These are phyloP conservation scores for Xylota sylvarum DNA, from an alignment of 2,888 invertebrate genomes.

Conservation along the genomic window DNA sequence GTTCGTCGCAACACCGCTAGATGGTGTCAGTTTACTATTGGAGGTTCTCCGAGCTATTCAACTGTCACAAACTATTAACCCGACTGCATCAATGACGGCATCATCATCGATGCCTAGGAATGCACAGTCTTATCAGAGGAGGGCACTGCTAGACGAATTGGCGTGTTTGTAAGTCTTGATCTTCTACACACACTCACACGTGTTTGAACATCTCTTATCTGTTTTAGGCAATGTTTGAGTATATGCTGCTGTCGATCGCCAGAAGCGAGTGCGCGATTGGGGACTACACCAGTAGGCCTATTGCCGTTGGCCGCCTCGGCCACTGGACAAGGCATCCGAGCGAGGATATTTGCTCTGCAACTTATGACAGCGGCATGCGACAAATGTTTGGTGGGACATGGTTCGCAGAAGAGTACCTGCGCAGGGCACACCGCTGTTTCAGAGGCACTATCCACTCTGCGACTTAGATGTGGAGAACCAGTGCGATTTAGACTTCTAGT, in stretches of 20 bases:
- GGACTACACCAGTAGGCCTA: slow-evolving; percentile 92
- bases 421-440: slow-evolving; percentile 94
- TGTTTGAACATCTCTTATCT: not conserved
- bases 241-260: slow-evolving; percentile 92
- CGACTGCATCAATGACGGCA: slow-evolving; percentile 80
- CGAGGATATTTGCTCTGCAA: slow-evolving; percentile 94
- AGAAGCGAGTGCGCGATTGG: slow-evolving; percentile 91
- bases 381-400: slow-evolving; percentile 83
- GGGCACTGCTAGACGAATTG: slow-evolving; percentile 93
- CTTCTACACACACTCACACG: not conserved
- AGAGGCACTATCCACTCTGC: slow-evolving; percentile 94
- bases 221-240: slow-evolving; percentile 90
- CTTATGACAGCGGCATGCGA: slow-evolving; percentile 94
- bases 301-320: slow-evolving; percentile 94
- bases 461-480: slow-evolving; percentile 95
- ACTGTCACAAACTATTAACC: slow-evolving; percentile 89
- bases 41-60: slow-evolving; percentile 95
- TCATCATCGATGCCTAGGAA: slow-evolving; percentile 85
- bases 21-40: slow-evolving; percentile 93
- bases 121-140: slow-evolving; percentile 89
- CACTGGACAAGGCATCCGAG: slow-evolving; percentile 94
- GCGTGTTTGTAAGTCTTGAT: slow-evolving; percentile 89
- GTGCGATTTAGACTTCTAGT: slow-evolving; percentile 96
- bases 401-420: slow-evolving; percentile 85
- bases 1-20: slow-evolving; percentile 94